phyloP scores from a whole-genome alignment of 64 coral and sea anemone species.

The Catalaphyllia jardinei region DNA sequence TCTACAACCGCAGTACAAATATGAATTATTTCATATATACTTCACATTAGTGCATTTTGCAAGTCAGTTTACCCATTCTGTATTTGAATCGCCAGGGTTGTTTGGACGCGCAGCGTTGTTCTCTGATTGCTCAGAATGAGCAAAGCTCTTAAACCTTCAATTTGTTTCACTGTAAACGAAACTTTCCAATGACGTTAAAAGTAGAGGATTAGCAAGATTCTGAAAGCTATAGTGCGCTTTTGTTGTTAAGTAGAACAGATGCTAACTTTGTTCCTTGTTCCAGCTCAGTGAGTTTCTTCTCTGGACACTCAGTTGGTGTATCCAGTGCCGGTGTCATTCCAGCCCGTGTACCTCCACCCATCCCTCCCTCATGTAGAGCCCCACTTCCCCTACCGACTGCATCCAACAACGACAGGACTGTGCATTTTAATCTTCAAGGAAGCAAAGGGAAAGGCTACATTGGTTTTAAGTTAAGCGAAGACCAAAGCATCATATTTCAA shows the following conservation, averaged over 20 bases:
- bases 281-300: slow-evolving; percentile 47
- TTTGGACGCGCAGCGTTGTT: too few relatives aligned
- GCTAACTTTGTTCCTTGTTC: neutral
- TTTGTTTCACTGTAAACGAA: too few relatives aligned
- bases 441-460: slow-evolving; percentile 53
- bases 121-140: too few relatives aligned
- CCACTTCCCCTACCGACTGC: slow-evolving; percentile 6
- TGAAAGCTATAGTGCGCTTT: too few relatives aligned
- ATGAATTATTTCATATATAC: too few relatives aligned
- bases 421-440: slow-evolving; percentile 36
- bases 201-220: too few relatives aligned
- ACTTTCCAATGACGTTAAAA: too few relatives aligned
- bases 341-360: slow-evolving; percentile 48
- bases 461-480: slow-evolving; percentile 37
- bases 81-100: too few relatives aligned
- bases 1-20: too few relatives aligned
- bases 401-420: neutral
- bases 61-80: too few relatives aligned
- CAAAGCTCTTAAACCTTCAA: too few relatives aligned
- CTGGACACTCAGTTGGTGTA: slow-evolving; percentile 61
- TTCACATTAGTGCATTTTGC: too few relatives aligned
- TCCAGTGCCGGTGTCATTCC: slow-evolving; percentile 72
- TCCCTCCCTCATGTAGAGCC: slow-evolving; percentile 62
- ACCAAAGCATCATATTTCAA: slow-evolving; percentile 25
- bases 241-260: neutral